A percentile compares a stretch with the other conserved stretches of the same genome.
phyloP scores from a whole-genome alignment of 2,797 vertebrate genomes.

The Psittacula derbiana region DNA sequence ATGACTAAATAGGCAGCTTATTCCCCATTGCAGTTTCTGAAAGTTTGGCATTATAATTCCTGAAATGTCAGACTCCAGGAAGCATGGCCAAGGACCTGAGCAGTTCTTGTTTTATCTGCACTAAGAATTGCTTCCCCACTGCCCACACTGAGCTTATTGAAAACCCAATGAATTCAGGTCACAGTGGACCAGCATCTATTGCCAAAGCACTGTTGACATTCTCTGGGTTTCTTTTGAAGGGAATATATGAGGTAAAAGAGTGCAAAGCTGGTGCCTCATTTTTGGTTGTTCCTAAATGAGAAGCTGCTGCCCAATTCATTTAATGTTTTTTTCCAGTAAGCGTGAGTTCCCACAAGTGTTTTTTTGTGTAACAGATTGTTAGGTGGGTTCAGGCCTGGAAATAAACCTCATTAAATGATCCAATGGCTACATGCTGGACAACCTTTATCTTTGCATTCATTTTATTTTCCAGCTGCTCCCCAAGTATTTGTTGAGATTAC shows the following conservation, averaged over 20 bases:
- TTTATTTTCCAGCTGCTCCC: neutral
- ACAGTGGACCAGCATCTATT: neutral
- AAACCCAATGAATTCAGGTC: constrained; percentile 11
- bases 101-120: neutral
- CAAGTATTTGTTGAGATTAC: neutral
- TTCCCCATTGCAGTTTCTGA: neutral
- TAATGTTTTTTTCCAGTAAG: neutral
- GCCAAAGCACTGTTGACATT: neutral
- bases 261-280: neutral
- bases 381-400: constrained; percentile 2
- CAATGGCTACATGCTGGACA: neutral
- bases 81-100: neutral
- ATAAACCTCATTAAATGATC: neutral
- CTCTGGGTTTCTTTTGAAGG: neutral
- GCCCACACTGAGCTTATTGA: neutral
- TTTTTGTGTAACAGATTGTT: neutral
- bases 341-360: neutral
- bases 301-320: neutral
- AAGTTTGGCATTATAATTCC: neutral
- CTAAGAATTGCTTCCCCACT: neutral
- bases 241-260: neutral
- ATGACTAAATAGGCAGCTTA: neutral
- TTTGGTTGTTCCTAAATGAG: neutral
- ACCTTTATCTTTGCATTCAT: neutral
- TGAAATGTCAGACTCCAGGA: neutral